These are phyloP conservation scores for Psittacus erithacus DNA, from an alignment of 2,113 vertebrate genomes.

Conservation along the genomic window DNA sequence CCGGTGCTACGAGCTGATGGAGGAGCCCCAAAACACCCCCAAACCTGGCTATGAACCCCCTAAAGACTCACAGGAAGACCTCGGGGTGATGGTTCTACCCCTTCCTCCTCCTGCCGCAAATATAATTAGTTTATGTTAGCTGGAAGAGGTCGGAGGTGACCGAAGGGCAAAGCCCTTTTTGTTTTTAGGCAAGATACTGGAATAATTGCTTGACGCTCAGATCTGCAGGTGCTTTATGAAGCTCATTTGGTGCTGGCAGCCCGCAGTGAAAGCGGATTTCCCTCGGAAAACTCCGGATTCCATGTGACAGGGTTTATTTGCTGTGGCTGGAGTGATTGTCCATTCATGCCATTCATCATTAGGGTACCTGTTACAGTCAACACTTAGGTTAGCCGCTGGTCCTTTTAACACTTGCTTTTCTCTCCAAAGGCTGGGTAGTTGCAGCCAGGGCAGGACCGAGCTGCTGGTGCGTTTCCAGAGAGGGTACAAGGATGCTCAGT, in stretches of 20 bases:
- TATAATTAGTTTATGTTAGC: constrained; percentile 99
- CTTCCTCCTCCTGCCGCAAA: constrained; percentile 69
- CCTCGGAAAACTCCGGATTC: constrained; percentile 74
- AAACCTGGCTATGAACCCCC: constrained; percentile 77
- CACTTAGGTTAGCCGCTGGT: constrained; percentile 26
- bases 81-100: background rate
- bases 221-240: constrained; percentile 91
- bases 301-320: constrained; percentile 87
- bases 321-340: constrained; percentile 77
- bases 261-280: constrained; percentile 79
- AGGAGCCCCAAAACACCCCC: constrained; percentile 65
- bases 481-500: accelerated
- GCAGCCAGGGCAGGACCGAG: background rate
- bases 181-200: constrained; percentile 91
- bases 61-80: constrained; percentile 58
- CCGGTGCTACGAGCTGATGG: constrained; percentile 81
- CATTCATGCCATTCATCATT: constrained; percentile 69
- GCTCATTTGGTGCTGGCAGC: constrained; percentile 84
- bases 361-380: constrained; percentile 66
- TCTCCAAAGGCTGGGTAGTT: background rate
- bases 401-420: background rate
- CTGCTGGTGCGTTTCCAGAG: accelerated
- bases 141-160: constrained; percentile 90
- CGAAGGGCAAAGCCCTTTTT: constrained; percentile 85
- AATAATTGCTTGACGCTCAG: constrained; percentile 85